Evolutionary conservation across 2,113 vertebrate genomes (phyloP).

Genomic region (Stigmatopora argus): DNA sequence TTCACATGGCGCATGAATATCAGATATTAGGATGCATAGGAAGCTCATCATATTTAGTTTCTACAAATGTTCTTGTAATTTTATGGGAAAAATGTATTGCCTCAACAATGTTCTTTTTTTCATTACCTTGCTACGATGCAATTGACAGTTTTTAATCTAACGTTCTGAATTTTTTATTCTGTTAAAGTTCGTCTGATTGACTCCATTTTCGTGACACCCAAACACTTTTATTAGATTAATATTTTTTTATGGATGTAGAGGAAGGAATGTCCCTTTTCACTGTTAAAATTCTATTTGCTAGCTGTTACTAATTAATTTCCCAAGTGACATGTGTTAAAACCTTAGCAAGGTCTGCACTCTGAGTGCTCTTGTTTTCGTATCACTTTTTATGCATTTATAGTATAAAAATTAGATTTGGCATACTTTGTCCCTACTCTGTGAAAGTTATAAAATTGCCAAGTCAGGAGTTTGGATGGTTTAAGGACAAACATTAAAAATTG

Average conservation of each 20-base stretch:
- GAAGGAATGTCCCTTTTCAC: not conserved
- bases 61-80: not conserved
- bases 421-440: conserved; percentile 13
- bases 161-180: not conserved
- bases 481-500: conserved; percentile 45
- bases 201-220: not conserved
- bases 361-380: not conserved
- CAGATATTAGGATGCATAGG: not conserved
- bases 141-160: not conserved
- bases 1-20: conserved; percentile 13
- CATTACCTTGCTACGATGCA: not conserved
- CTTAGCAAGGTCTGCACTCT: not conserved
- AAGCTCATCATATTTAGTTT: not conserved
- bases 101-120: not conserved
- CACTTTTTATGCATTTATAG: conserved; percentile 4
- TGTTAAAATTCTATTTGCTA: not conserved
- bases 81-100: not conserved
- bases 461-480: conserved; percentile 36
- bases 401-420: conserved; percentile 26
- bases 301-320: conserved; percentile 1
- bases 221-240: not conserved
- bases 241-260: not conserved
- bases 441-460: conserved; percentile 25
- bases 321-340: conserved; percentile 1
- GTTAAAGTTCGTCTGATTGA: not conserved